Evolutionary conservation across 37 sponge, comb jelly and placozoan species (phyloP), one percentile per base, ranked within the genome.

Genomic region (Bolinopsis microptera): DNA sequence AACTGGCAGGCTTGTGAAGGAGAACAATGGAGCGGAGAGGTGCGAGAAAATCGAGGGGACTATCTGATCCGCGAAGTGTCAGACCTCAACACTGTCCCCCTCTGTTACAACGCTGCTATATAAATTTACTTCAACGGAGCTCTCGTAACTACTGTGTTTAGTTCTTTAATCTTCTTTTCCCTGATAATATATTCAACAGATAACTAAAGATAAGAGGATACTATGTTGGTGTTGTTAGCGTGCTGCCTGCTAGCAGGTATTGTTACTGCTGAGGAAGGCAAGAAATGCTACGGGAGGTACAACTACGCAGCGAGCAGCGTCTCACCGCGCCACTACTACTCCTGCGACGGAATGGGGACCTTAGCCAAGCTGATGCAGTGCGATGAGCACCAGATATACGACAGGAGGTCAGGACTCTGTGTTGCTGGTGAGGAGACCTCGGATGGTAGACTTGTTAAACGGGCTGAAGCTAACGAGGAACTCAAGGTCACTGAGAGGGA

Each of bases 401-500:
- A 72, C 31, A 72, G 75, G n/a, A 72, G 31, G 26, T 72, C 75
- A 5, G 75, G 75, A 28, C 31, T 72, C 22, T 72, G 75, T 21
- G 26, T 72, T 72, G 75, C 26, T n/a, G 75, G 75, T 23, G 31
- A 72, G 26, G 75, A 8, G 5, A 72, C 75, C 31, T 28, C 75
- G 3, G 18, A 21, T 21, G 75, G 75, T 8, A 72, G 75, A n/a
- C 5, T 72, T 28, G 75, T 72, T 3, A 72, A 28, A 21, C 13
- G 75, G 75, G 13, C 31, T 5, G 75, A 30, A 28, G n/a, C 5
- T 8, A 28, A 2, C 3, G 75, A 72, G 75, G 31, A 30, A n/a
- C 31, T n/a, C 26, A 28, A 72, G 26, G 75, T 86, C 5, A 38
- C 39, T 48, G 90, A 86, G 90, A 86, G 90, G 28, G 90, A 86